Evolutionary conservation across 2,797 vertebrate genomes (phyloP), one percentile per base, ranked within the genome.

Genomic region (Microctenopoma lineatum): DNA sequence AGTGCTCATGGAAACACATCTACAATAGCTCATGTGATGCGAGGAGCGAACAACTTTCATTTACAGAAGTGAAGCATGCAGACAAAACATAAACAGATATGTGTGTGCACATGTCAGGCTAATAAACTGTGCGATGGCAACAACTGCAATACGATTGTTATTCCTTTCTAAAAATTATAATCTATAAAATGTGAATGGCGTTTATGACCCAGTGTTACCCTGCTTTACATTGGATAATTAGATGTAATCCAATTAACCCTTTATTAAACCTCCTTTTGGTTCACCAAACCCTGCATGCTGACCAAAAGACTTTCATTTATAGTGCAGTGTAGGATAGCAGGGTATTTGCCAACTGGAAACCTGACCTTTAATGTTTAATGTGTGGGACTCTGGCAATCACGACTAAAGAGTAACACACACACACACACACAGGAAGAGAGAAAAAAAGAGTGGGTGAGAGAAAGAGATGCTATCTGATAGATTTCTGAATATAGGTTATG

Each of bases 401-500:
- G 53, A 86, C 34, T 67, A 16, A 7, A 55, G 39, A 57, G 42
- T 58, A 26, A 64, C 64, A 70, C 27, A 62, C 34, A 29, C 18
- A 36, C n/a, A 52, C 45, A 54, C n/a, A 52, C 45, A 54, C 0
- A 66, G 55, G 64, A 63, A 63, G 48, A 52, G 11, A 50, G 50
- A 61, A 48, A 53, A 32, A 41, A 45, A 51, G 67, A 44, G 83
- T 78, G 74, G 75, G 84, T 0, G 62, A 69, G 47, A 65, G 50
- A 78, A 59, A 52, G 55, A 67, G 41, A 50, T 79, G 34, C 54
- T 38, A 13, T 61, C 53, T 68, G 56, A 74, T 45, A 75, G 10
- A 64, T 48, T 60, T 79, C 12, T 73, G 44, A 68, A 52, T 42
- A 26, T 13, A 59, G n/a, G 4, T 85, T 89, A 86, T 79, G 61